Conservation (phyloP, 2,113 vertebrate genomes). For the Chionis minor region DNA sequence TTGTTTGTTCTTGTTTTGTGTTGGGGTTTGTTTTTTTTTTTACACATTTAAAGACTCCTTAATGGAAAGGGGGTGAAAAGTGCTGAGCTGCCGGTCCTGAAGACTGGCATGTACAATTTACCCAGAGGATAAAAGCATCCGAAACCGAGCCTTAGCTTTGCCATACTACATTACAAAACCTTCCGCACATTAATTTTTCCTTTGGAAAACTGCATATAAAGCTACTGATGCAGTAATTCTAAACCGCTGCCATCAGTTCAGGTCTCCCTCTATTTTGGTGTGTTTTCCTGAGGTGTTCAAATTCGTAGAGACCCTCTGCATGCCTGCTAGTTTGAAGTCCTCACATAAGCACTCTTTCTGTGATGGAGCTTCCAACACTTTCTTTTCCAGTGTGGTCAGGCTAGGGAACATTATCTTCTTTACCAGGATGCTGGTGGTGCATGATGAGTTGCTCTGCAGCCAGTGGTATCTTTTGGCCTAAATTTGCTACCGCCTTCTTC, state of each 20-base stretch:
- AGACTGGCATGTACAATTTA: not conserved
- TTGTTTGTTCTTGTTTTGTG: too few species aligned
- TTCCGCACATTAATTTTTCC: not conserved
- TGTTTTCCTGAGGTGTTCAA: not conserved
- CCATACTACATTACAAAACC: not conserved
- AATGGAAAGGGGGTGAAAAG: not conserved
- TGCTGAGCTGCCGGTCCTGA: not conserved
- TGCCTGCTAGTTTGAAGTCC: not conserved
- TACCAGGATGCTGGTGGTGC: not conserved
- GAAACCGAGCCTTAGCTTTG: not conserved
- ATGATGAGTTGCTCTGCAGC: not conserved
- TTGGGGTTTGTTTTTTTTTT: not conserved
- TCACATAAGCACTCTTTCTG: not conserved
- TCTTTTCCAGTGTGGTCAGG: not conserved
- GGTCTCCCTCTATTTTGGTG: not conserved
- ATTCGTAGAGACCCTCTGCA: not conserved
- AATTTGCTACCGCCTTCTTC: rapidly evolving
- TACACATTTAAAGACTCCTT: not conserved
- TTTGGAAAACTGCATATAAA: not conserved
- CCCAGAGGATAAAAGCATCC: not conserved
- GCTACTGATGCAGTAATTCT: not conserved
- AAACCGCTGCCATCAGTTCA: not conserved
- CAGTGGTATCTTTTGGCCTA: not conserved
- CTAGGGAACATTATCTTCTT: not conserved
- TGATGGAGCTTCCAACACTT: not conserved